These are phyloP conservation scores for Vollenhovia emeryi DNA, from an alignment of 1,140 invertebrate genomes.

Conservation along the genomic window DNA sequence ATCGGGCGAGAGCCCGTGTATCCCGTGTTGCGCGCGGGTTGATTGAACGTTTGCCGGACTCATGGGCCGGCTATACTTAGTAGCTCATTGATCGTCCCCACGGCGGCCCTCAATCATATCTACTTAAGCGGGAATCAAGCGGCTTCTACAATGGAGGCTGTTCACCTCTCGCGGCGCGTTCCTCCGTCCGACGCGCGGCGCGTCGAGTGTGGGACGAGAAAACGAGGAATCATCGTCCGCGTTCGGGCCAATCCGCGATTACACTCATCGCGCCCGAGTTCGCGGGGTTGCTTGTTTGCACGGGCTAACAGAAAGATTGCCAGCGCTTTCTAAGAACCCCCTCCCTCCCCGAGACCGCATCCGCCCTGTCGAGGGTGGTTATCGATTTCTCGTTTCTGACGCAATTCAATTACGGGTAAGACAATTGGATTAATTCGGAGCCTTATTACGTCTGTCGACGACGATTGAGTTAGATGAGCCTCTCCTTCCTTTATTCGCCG, in stretches of 20 bases:
- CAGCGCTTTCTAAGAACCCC: no score
- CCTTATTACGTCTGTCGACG: constrained; percentile 52
- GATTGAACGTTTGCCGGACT: constrained; percentile 72
- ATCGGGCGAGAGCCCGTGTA: constrained; percentile 60
- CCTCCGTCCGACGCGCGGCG: not conserved
- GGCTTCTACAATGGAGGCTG: constrained; percentile 72
- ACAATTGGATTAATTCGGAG: constrained; percentile 68
- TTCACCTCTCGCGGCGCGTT: constrained; percentile 65
- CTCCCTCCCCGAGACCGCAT: not conserved
- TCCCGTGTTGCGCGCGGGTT: constrained; percentile 62
- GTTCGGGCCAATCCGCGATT: constrained; percentile 31
- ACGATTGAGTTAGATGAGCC: constrained; percentile 62
- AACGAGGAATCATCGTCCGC: constrained; percentile 5
- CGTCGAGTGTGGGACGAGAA: not conserved
- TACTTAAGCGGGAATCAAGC: constrained; percentile 75
- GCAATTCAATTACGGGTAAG: constrained; percentile 65
- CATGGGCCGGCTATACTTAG: constrained; percentile 67
- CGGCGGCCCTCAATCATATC: constrained; percentile 78
- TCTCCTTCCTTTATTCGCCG: not conserved
- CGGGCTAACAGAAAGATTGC: constrained; percentile 34
- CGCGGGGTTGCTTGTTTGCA: constrained; percentile 23
- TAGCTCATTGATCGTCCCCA: constrained; percentile 76
- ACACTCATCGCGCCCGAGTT: constrained; percentile 4
- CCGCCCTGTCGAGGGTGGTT: constrained; percentile 9
- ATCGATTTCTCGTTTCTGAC: constrained; percentile 67